phyloP scores from a whole-genome alignment of 2,113 vertebrate species.

The Engraulis encrasicolus region DNA sequence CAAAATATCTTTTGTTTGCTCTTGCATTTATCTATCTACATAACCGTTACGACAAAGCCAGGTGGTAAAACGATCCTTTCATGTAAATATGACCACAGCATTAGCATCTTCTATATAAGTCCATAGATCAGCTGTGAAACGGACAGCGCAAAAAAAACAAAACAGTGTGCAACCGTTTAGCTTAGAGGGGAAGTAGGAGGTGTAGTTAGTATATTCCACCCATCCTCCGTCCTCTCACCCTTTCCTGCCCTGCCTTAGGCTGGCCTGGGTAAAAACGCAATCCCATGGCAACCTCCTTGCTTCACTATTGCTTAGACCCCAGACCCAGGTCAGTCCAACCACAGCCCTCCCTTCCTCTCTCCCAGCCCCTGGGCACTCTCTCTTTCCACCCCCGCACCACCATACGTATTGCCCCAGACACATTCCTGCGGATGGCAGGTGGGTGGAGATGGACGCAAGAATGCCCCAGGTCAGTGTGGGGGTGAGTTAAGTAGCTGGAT shows the following conservation, averaged over 20 bases:
- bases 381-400: constrained; percentile 53
- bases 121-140: not conserved
- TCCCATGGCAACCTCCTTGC: not conserved
- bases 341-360: too few relatives aligned
- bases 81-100: not conserved
- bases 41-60: not conserved
- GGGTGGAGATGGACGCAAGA: constrained; percentile 28
- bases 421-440: constrained; percentile 25
- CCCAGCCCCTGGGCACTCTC: constrained; percentile 45
- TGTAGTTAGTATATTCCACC: not conserved
- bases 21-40: not conserved
- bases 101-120: not conserved
- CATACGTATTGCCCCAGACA: constrained; percentile 56
- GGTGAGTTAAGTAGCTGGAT: not conserved
- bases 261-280: not conserved
- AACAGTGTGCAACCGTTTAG: not conserved
- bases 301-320: constrained; percentile 11
- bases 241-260: not conserved
- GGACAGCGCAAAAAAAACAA: not conserved
- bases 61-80: not conserved
- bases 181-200: not conserved
- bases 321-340: constrained; percentile 38
- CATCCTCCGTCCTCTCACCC: not conserved
- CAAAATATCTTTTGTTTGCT: not conserved
- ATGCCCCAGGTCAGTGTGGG: constrained; percentile 43